Evolutionary conservation across 2,113 vertebrate genomes (phyloP).

Genomic region (Sinocyclocheilus grahami): DNA sequence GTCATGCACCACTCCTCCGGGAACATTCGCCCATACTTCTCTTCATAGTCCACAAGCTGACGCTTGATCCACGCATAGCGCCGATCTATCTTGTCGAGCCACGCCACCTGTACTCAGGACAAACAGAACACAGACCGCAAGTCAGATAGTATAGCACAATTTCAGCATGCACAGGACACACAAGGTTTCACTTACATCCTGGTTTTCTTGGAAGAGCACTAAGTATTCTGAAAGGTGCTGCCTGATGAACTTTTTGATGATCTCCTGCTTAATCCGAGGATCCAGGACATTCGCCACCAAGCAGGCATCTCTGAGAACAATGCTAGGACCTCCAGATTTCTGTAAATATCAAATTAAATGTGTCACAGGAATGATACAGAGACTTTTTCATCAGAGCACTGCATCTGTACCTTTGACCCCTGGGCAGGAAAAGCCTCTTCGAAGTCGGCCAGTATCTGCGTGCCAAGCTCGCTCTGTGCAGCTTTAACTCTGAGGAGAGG

Average conservation of each 20-base stretch:
- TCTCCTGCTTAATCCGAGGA: constrained; percentile 95
- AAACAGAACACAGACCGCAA: neutral
- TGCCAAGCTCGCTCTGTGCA: constrained; percentile 93
- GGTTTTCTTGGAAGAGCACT: constrained; percentile 98
- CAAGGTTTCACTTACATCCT: constrained; percentile 84
- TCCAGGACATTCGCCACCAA: constrained; percentile 95
- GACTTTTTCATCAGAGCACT: neutral
- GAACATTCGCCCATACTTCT: constrained; percentile 97
- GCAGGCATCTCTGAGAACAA: constrained; percentile 93
- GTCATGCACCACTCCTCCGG: constrained; percentile 96
- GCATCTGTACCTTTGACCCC: constrained; percentile 88
- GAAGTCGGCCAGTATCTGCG: constrained; percentile 96
- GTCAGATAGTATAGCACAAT: neutral
- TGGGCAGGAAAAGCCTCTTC: constrained; percentile 96
- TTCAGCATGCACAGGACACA: neutral
- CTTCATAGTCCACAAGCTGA: constrained; percentile 96
- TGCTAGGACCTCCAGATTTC: constrained; percentile 93
- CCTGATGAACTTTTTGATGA: constrained; percentile 98
- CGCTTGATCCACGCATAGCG: constrained; percentile 97
- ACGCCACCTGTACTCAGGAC: constrained; percentile 84
- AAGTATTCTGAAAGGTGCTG: constrained; percentile 96
- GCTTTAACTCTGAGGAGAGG: constrained; percentile 86
- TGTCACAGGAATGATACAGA: neutral
- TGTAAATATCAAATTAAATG: constrained; percentile 61
- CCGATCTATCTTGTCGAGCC: constrained; percentile 95